Percentiles rank a stretch among this genome's conserved stretches.
Conservation (phyloP, 2,888 invertebrate species). For the Drosophila mimetica region DNA sequence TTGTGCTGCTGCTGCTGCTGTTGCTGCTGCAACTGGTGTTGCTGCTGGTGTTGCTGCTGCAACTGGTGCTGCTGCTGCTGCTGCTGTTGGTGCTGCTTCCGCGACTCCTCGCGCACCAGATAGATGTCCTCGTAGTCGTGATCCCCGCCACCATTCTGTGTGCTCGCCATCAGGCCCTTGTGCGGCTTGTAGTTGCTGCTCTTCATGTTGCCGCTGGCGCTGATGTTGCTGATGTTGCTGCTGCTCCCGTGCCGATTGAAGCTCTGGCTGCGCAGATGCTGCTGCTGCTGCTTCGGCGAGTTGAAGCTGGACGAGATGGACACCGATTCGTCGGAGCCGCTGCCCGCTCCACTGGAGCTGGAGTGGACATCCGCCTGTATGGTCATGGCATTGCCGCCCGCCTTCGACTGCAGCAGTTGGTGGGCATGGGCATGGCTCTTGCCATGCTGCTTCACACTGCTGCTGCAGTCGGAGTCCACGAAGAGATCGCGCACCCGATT, state of each 20-base stretch:
- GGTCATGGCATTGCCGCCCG: slow-evolving; percentile 85
- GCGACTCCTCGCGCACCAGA: slow-evolving; percentile 87
- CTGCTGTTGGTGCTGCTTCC: slow-evolving; percentile 73
- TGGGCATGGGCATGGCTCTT: slow-evolving; percentile 12
- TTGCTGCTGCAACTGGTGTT: slow-evolving; percentile 57
- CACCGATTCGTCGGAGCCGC: slow-evolving; percentile 87
- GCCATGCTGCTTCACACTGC: slow-evolving; percentile 75
- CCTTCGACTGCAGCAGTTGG: slow-evolving; percentile 57
- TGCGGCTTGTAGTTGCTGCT: slow-evolving; percentile 42
- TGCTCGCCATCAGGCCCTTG: slow-evolving; percentile 30
- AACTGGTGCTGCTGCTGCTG: slow-evolving; percentile 48
- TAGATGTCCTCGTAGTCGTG: slow-evolving; percentile 94
- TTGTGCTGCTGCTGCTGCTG: slow-evolving; percentile 68
- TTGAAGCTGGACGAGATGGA: slow-evolving; percentile 86
- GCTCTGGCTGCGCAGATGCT: slow-evolving; percentile 69
- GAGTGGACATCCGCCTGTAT: slow-evolving; percentile 95
- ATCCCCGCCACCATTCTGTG: slow-evolving; percentile 84
- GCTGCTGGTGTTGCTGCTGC: slow-evolving; percentile 51
- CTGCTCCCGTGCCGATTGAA: slow-evolving; percentile 58
- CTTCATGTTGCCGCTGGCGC: slow-evolving; percentile 24
- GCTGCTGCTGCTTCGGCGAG: slow-evolving; percentile 70
- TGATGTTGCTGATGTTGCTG: slow-evolving; percentile 44
- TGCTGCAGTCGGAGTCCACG: slow-evolving; percentile 85
- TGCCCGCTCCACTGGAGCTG: slow-evolving; percentile 88
- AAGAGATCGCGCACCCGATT: slow-evolving; percentile 94